Base-by-base conservation (phyloP, 1,140 invertebrate genomes). In the Calephelis virginiensis region DNA sequence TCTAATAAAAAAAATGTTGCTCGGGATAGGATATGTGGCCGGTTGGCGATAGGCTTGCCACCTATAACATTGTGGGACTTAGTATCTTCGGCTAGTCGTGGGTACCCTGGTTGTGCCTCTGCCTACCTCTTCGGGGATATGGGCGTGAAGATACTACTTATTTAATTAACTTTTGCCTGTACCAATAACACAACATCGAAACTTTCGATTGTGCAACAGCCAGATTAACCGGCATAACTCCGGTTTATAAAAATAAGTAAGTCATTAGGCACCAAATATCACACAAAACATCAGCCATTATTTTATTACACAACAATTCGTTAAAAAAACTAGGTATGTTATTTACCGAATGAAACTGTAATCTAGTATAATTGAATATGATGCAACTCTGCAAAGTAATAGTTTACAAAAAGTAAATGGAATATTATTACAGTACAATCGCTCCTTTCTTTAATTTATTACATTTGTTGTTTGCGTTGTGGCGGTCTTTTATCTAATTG, bases 241-340 rank as follows among this genome's bases (percentile, higher is more conserved):
- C 8, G 17, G 28, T 37, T 11, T 56, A 5, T 56, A 37, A 56
- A 56, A 56, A 56, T 53, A 56, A 56, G 17, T 37, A 56, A 56
- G 53, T 56, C 53, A 56, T 56, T 56, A 28, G 53, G 28, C 17
- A 17, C 49, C 49, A 56, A 56, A 56, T 8, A 56, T 37, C 53
- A 56, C 53, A 56, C 53, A 56, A 56, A 56, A 50, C 48, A 17
- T 56, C 17, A 56, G 10, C 53, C 17, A 56, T 56, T 56, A 56
- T 56, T 53, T 53, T 56, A 56, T 56, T 56, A 56, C 53, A 37
- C 7, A 56, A 56, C 53, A 37, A 56, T 56, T 56, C 53, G 53
- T 56, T 56, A 56, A 56, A 56, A 11, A 56, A 56, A 56, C 17
- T 56, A 28, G 53, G 53, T 56, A 56, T 56, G 53, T 56, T 56